Percentiles rank a stretch among this genome's conserved stretches.
phyloP scores from a whole-genome alignment of 2,113 vertebrate species.

The Pituophis catenifer region DNA sequence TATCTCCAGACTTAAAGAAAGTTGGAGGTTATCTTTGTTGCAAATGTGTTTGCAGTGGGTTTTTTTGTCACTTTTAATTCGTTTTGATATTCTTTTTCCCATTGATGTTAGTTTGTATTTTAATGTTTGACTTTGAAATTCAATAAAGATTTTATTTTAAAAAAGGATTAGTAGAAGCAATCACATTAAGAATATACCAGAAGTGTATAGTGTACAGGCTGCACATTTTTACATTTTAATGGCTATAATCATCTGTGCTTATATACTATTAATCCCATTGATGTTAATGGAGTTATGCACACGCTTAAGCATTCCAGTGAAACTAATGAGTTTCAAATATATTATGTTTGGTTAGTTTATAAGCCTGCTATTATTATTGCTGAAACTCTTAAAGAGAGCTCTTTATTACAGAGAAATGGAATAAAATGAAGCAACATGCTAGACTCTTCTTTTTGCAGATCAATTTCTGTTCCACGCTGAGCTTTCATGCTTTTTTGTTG shows the following conservation, averaged over 20 bases:
- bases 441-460: not conserved
- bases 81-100: not conserved
- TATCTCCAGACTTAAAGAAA: not conserved
- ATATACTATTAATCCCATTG: slow-evolving; percentile 1
- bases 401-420: slow-evolving; percentile 1
- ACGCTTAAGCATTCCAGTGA: not conserved
- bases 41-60: not conserved
- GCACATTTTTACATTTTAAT: not conserved
- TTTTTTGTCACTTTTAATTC: not conserved
- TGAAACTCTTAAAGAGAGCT: not conserved
- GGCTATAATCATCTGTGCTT: not conserved
- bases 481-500: slow-evolving; percentile 6
- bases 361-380: not conserved
- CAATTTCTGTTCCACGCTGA: slow-evolving; percentile 14
- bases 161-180: not conserved
- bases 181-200: not conserved
- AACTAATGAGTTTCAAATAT: not conserved
- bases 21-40: not conserved
- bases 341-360: not conserved
- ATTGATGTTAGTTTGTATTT: not conserved
- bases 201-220: not conserved
- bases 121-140: not conserved
- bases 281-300: not conserved
- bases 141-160: not conserved
- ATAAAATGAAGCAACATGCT: not conserved